phyloP scores from a whole-genome alignment of 2,797 vertebrate species.

The Crenichthys baileyi region DNA sequence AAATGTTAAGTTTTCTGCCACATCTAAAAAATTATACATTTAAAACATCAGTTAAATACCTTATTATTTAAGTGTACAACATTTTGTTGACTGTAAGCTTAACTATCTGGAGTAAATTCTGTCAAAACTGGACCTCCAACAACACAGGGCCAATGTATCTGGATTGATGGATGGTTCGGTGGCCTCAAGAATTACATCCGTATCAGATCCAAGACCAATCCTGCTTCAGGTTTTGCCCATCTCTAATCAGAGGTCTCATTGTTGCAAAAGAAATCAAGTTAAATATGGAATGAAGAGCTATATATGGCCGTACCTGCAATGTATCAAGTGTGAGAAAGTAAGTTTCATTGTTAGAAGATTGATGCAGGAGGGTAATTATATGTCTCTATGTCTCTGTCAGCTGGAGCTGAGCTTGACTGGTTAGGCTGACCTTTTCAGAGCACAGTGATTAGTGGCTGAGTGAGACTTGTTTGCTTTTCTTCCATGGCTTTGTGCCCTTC shows the following conservation, averaged over 20 bases:
- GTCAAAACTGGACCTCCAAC: background rate
- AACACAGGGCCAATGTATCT: background rate
- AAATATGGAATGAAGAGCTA: background rate
- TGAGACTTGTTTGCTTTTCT: constrained; percentile 71
- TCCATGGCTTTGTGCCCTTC: constrained; percentile 40
- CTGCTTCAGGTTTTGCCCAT: background rate
- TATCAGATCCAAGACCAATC: background rate
- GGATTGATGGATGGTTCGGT: background rate
- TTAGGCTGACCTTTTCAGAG: constrained; percentile 74
- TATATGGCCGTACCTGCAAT: constrained; percentile 11
- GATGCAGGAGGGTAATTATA: constrained; percentile 61
- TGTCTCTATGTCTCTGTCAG: constrained; percentile 71
- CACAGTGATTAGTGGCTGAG: constrained; percentile 68
- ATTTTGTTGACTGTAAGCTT: background rate
- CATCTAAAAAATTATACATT: background rate
- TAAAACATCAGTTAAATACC: background rate
- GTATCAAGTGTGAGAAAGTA: constrained; percentile 17
- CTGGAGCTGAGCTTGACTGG: constrained; percentile 59
- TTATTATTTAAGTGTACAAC: background rate
- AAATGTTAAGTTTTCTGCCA: background rate
- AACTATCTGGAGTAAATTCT: background rate
- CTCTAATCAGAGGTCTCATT: background rate
- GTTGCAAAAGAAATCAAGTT: background rate
- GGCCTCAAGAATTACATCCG: background rate
- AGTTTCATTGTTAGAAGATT: constrained; percentile 39